These are phyloP conservation scores for Stomatorhinus ivindoensis DNA, from an alignment of 2,113 vertebrate species.

Conservation along the genomic window DNA sequence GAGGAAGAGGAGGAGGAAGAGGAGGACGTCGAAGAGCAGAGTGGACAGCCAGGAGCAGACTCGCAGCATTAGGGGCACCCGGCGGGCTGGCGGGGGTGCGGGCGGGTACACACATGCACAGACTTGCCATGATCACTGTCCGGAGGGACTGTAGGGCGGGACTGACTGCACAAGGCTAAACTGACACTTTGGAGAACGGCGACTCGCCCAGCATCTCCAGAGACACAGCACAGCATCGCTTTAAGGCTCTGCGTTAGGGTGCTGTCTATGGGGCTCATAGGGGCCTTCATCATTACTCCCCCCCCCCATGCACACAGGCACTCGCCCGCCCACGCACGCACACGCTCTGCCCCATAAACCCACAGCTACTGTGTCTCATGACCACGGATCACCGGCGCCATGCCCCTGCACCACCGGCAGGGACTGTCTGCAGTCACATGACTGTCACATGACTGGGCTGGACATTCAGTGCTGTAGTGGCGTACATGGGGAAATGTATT, in stretches of 20 bases:
- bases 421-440: conserved; percentile 31
- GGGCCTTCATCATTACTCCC: not conserved
- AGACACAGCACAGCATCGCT: not conserved
- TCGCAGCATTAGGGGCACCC: conserved; percentile 46
- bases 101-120: conserved; percentile 3
- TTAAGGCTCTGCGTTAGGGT: not conserved
- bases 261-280: not conserved
- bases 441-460: conserved; percentile 35
- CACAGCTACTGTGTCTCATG: conserved; percentile 22
- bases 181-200: not conserved
- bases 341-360: conserved; percentile 17
- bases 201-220: not conserved
- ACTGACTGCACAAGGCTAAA: not conserved
- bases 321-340: not conserved
- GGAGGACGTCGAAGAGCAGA: conserved; percentile 55
- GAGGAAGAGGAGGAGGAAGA: conserved; percentile 48
- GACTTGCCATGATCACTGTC: conserved; percentile 17
- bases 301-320: not conserved
- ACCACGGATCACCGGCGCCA: conserved; percentile 16
- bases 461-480: conserved; percentile 38
- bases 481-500: conserved; percentile 30
- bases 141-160: conserved; percentile 14
- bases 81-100: not conserved
- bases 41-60: conserved; percentile 51
- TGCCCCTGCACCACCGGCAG: conserved; percentile 24